Base-by-base conservation (phyloP, 2,113 vertebrate genomes). In the Morone saxatilis region DNA sequence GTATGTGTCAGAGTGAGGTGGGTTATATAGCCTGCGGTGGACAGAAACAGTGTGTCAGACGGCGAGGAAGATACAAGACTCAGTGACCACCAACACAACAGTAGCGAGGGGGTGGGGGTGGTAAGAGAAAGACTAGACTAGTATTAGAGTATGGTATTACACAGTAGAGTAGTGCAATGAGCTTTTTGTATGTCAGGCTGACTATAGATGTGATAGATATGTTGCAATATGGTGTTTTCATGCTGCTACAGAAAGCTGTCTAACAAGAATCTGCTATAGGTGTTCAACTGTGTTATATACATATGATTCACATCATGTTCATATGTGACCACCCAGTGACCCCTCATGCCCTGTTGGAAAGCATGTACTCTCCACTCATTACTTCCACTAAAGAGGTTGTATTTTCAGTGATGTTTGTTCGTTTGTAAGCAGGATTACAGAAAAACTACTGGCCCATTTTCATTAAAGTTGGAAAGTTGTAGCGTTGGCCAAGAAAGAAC, bases 41-140 rank as follows among this genome's bases (percentile, higher is more conserved):
- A 79, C 60, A 82, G 66, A 71, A 83, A 81, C 84, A 88, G 67
- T 71, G 60, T 81, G 77, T 84, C 70, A 76, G 73, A 74, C 73
- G n/a, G 40, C 1, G 5, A 43, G 48, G 50, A 54, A 67, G 81
- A 80, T 51, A 69, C 72, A 76, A 70, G 60, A 70, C 25, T 82
- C 51, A 6, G 47, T 57, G 83, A 81, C 69, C 73, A 89, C 68
- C 77, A 54, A 47, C 63, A 38, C n/a, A 2, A 13, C n/a, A 65
- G 14, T 6, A 38, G 41, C 14, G 10, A 12, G 11, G 60, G 53
- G 25, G 47, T 54, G 14, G 40, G 13, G 13, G n/a, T 48, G 65
- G 59, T 19, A 40, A 31, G 48, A 76, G 45, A 50, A 60, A 22
- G 50, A 62, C 14, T 20, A 41, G 14, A n/a, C 12, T 7, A 5